Evolutionary conservation across 2,113 vertebrate species (phyloP), one percentile per base, ranked within the genome.

Genomic region (Tympanuchus pallidicinctus): DNA sequence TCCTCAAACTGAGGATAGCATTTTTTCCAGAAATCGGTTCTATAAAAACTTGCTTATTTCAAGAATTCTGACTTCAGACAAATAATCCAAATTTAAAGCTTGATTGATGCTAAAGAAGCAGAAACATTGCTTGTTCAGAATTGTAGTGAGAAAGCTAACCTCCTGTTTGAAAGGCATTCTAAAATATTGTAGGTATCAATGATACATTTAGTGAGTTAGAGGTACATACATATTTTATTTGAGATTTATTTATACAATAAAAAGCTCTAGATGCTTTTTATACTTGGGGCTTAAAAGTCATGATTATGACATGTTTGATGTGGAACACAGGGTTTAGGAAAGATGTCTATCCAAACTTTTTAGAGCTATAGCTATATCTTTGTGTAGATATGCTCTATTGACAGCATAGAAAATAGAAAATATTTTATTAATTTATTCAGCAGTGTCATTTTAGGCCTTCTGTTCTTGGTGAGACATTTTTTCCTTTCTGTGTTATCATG

Each of bases 21-120:
- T 34, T 69, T 52, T 85, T 72, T 65, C 20, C 61, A 83, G 79
- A 92, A 89, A 86, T 64, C 60, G 13, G 8, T 61, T 88, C 67
- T 86, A 52, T 30, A 82, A 92, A 91, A 82, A 85, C 20, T 10
- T 7, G 7, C 18, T 1, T 89, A 74, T 89, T 91, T 95, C 88
- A 92, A 88, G 88, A 94, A 63, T 59, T 87, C 67, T 87, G 72
- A 85, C 71, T 93, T 93, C 71, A 93, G 71, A 89, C 28, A 88
- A 89, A 94, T 91, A 94, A 77, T 70, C 59, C 57, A 40, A 80
- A 95, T 86, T 94, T 92, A 82, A 48, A 71, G 75, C 75, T 89
- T 95, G 91, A 93, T 94, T 82, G 87, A 76, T 85, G 40, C 72
- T 89, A 12, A 74, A 63, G 75, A 87, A 88, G 25, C 45, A 89